Conservation (phyloP, 2,113 vertebrate species). For the Elachura formosa region DNA sequence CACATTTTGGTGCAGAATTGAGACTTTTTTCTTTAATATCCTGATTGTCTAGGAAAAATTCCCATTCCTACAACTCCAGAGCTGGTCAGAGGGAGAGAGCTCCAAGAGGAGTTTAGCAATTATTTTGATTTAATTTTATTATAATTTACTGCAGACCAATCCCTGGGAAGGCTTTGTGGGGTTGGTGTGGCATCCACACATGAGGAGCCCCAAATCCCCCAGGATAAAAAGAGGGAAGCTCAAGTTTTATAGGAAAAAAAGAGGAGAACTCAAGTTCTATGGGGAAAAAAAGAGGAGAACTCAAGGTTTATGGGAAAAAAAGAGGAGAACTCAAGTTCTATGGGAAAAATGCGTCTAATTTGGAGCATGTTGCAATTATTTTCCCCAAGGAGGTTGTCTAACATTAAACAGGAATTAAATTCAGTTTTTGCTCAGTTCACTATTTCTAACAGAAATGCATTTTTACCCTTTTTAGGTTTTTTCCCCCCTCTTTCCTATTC, state of each 20-base stretch:
- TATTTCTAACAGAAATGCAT: not conserved
- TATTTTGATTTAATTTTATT: not conserved
- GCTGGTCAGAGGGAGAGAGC: too few relatives aligned
- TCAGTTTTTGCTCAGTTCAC: not conserved
- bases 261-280: not conserved
- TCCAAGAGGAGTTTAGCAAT: too few relatives aligned
- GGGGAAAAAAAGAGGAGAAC: not conserved
- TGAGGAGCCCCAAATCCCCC: not conserved
- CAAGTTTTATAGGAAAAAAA: not conserved
- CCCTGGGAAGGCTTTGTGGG: not conserved
- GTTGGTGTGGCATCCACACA: rapidly evolving
- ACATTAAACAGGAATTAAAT: not conserved
- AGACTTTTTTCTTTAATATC: not conserved
- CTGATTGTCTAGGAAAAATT: not conserved
- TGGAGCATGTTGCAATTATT: not conserved
- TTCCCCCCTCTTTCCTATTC: not conserved
- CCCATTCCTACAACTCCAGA: not conserved
- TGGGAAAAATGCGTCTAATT: not conserved
- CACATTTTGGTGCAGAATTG: not conserved
- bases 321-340: not conserved
- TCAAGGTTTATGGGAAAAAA: not conserved
- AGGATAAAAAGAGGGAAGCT: not conserved
- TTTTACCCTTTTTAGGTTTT: not conserved
- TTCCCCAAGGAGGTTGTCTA: not conserved
- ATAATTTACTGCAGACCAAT: not conserved